These are phyloP conservation scores for Cantharis lateralis DNA, from an alignment of 2,888 invertebrate species.

Conservation along the genomic window DNA sequence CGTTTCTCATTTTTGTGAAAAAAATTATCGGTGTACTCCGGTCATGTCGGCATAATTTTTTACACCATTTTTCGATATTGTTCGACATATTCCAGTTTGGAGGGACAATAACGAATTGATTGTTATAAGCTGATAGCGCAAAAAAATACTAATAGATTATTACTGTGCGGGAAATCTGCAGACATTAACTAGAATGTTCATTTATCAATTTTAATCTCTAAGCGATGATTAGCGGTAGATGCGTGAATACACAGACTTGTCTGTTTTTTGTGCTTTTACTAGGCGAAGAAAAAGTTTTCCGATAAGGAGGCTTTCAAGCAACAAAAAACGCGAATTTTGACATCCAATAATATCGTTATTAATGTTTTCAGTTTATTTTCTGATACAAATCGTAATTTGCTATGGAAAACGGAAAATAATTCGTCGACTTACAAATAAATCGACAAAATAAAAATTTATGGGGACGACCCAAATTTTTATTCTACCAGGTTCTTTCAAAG, in stretches of 20 bases:
- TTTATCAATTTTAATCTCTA: slow-evolving; percentile 13
- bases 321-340: not conserved
- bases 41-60: not conserved
- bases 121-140: not conserved
- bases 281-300: not conserved
- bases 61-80: not conserved
- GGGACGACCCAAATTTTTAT: not conserved
- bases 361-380: not conserved
- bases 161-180: not conserved
- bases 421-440: not conserved
- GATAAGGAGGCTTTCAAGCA: not conserved
- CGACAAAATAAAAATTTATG: not conserved
- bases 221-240: slow-evolving; percentile 13
- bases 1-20: not conserved
- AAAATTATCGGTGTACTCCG: not conserved
- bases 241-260: slow-evolving; percentile 4
- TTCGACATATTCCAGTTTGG: not conserved
- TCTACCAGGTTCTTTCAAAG: not conserved
- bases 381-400: not conserved
- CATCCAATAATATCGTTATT: not conserved
- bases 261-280: slow-evolving; percentile 11
- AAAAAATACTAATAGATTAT: not conserved
- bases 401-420: not conserved
- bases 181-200: not conserved
- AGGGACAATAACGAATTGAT: not conserved